Conservation (phyloP, 1,140 invertebrate species). For the Phymorhynchus buccinoides region DNA sequence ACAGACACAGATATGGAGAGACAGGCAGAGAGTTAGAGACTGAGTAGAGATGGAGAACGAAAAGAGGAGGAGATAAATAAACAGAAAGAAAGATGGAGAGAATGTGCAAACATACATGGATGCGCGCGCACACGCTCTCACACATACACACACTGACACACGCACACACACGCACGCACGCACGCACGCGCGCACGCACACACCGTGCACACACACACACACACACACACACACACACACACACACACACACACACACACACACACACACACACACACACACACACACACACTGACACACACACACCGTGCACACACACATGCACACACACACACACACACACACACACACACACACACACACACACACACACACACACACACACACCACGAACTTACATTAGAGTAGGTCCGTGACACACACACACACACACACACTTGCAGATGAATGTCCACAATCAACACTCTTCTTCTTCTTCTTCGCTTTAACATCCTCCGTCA, state of each 20-base stretch:
- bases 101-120: neutral
- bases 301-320: neutral
- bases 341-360: neutral
- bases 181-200: neutral
- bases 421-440: neutral
- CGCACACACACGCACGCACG: neutral
- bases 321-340: neutral
- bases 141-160: neutral
- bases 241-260: neutral
- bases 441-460: neutral
- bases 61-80: neutral
- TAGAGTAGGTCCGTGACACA: neutral
- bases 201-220: neutral
- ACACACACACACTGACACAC: neutral
- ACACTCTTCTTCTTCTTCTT: neutral
- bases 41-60: too few species aligned
- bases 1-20: neutral
- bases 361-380: neutral
- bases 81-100: neutral
- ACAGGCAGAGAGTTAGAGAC: neutral
- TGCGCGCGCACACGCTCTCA: neutral
- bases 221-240: constrained; percentile 14
- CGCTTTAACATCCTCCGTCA: too few species aligned
- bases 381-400: neutral
- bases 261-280: constrained; percentile 13